phyloP scores from a whole-genome alignment of 2,888 invertebrate species.

The Caenorhabditis becei region DNA sequence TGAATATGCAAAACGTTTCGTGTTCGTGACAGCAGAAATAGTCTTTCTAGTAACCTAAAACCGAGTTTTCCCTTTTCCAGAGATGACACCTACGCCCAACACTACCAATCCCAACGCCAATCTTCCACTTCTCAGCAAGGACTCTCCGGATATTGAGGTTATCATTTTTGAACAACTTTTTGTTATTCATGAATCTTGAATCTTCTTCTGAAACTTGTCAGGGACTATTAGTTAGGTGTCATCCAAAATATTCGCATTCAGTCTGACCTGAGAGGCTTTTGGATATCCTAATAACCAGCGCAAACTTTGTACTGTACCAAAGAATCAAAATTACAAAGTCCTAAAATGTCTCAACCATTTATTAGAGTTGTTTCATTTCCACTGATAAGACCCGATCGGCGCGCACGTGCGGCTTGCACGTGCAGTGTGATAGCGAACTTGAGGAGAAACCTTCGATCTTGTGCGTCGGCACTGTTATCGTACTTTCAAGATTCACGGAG shows the following conservation, averaged over 20 bases:
- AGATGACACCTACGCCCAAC: slow-evolving; percentile 40
- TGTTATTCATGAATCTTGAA: too few species aligned
- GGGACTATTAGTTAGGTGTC: too few species aligned
- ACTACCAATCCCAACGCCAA: slow-evolving; percentile 15
- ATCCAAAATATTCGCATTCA: too few species aligned
- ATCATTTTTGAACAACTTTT: neutral
- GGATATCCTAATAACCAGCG: too few species aligned
- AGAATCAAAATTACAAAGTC: neutral
- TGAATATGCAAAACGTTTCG: neutral
- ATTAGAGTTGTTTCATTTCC: slow-evolving; percentile 8
- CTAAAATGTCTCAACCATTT: neutral
- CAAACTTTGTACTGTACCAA: too few species aligned
- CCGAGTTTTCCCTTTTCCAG: slow-evolving; percentile 29
- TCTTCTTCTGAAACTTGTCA: too few species aligned
- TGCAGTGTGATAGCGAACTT: slow-evolving; percentile 26
- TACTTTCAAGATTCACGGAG: neutral
- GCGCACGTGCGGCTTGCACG: slow-evolving; percentile 49
- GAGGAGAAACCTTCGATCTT: slow-evolving; percentile 35
- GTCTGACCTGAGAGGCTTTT: too few species aligned
- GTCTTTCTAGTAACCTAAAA: too few species aligned
- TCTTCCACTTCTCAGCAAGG: slow-evolving; percentile 57
- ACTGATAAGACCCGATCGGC: slow-evolving; percentile 31
- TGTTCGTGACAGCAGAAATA: too few species aligned
- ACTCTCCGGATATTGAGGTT: slow-evolving; percentile 75
- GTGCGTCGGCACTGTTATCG: neutral